Conservation (phyloP, 2,888 invertebrate species). For the Barypeithes pellucidus region DNA sequence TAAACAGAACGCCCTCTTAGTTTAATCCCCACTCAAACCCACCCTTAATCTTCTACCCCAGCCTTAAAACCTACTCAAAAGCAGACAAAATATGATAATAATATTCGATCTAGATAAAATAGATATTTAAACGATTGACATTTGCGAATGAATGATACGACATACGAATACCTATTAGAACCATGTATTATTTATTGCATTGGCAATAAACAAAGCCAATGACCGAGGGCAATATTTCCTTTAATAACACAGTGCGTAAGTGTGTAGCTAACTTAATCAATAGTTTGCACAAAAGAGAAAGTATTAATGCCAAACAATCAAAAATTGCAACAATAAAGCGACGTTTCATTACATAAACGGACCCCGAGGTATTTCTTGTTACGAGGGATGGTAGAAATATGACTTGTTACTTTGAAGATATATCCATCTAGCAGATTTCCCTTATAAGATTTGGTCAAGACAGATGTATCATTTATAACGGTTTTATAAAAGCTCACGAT, state of each 20-base stretch:
- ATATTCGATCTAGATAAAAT: conserved; percentile 6
- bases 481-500: no score
- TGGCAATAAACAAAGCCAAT: conserved; percentile 24
- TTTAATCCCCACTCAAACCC: no score
- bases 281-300: conserved; percentile 39
- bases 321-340: conserved; percentile 44
- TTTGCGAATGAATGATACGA: conserved; percentile 8
- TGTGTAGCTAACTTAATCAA: conserved; percentile 27
- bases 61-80: no score
- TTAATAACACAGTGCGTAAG: conserved; percentile 40
- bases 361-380: background rate
- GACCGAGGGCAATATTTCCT: conserved; percentile 21
- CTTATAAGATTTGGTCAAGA: no score
- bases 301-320: conserved; percentile 31
- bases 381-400: conserved; percentile 25
- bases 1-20: no score
- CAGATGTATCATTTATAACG: no score
- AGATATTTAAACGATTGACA: conserved; percentile 19
- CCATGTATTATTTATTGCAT: conserved; percentile 12
- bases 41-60: no score
- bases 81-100: background rate
- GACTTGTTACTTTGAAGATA: background rate
- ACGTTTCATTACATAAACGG: conserved; percentile 24
- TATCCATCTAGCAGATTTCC: no score
- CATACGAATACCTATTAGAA: background rate